Conservation (phyloP, 2,113 vertebrate species). For the Monopterus albus region DNA sequence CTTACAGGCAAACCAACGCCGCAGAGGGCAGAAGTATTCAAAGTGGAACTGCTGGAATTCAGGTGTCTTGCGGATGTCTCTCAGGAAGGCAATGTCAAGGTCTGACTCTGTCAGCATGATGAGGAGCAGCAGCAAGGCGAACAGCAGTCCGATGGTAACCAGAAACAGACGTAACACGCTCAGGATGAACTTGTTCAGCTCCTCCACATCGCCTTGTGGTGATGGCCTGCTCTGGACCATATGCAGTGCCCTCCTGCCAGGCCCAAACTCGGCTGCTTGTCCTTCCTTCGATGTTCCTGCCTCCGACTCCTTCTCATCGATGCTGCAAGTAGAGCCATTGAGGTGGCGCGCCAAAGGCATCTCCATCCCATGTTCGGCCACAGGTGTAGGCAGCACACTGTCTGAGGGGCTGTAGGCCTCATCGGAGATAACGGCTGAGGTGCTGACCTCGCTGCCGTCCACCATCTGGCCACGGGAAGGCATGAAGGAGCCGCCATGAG, state of each 20-base stretch:
- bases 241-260: conserved; percentile 82
- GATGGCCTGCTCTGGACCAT: conserved; percentile 64
- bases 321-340: conserved; percentile 89
- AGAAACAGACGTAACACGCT: conserved; percentile 95
- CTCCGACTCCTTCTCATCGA: conserved; percentile 87
- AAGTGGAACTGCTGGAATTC: conserved; percentile 99
- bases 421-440: conserved; percentile 85
- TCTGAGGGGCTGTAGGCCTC: conserved; percentile 92
- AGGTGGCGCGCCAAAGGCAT: conserved; percentile 85
- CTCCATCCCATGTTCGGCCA: conserved; percentile 90
- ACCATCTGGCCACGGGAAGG: conserved; percentile 74
- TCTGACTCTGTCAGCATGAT: conserved; percentile 96
- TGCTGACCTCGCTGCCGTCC: conserved; percentile 84
- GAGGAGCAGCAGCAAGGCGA: conserved; percentile 93
- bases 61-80: conserved; percentile 95
- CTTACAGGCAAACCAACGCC: conserved; percentile 98
- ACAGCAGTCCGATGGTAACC: conserved; percentile 94
- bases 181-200: conserved; percentile 94
- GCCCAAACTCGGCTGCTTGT: conserved; percentile 73
- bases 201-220: conserved; percentile 81
- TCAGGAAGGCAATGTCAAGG: conserved; percentile 96
- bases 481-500: conserved; percentile 86
- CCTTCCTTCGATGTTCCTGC: conserved; percentile 73
- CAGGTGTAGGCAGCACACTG: conserved; percentile 92
- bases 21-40: conserved; percentile 98